Evolutionary conservation across 2,797 vertebrate genomes (phyloP).

Genomic region (Micromesistius poutassou): DNA sequence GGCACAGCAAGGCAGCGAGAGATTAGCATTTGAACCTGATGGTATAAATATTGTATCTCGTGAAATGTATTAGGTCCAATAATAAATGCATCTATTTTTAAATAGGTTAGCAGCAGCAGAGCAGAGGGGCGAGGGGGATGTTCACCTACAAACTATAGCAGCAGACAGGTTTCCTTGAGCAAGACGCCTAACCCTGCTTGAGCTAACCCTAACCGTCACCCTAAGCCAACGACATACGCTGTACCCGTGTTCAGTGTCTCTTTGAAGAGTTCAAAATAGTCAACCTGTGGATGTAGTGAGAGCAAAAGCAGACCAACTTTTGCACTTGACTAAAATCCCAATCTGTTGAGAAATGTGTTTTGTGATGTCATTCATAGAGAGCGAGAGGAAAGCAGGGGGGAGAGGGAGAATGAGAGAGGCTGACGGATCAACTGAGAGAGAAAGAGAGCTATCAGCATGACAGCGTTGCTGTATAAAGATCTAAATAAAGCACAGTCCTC

Average conservation of each 20-base stretch:
- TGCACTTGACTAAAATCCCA: not conserved
- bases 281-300: not conserved
- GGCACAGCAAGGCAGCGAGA: not conserved
- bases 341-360: not conserved
- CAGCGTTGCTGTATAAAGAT: slow-evolving; percentile 25
- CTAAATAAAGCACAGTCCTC: slow-evolving; percentile 29
- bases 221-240: too few species aligned
- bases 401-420: not conserved
- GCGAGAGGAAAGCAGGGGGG: not conserved
- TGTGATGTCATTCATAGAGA: not conserved
- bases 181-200: too few species aligned
- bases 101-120: not conserved
- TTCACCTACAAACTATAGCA: too few species aligned
- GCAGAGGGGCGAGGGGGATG: too few species aligned
- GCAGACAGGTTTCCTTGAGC: too few species aligned
- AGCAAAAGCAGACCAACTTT: not conserved
- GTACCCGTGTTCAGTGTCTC: too few species aligned
- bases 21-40: not conserved
- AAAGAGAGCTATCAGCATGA: slow-evolving; percentile 37
- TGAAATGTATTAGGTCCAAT: not conserved
- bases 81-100: not conserved
- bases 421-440: not conserved
- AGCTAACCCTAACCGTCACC: too few species aligned
- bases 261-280: not conserved
- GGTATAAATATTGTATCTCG: not conserved